A percentile compares a stretch with the other conserved stretches of the same genome.
Conservation (phyloP, 2,888 invertebrate species). For the Asteroscopus sphinx region DNA sequence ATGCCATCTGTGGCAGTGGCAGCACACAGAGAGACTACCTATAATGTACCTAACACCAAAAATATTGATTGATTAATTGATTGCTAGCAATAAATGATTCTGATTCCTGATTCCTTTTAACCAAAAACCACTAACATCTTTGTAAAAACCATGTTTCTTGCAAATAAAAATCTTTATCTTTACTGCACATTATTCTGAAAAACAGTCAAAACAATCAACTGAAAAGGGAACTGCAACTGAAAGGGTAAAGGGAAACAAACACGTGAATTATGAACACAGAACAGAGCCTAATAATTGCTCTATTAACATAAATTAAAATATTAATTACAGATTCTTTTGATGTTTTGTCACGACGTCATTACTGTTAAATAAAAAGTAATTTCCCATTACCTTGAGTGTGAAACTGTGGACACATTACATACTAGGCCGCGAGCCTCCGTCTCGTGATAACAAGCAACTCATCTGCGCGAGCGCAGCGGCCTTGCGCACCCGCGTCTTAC, state of each 20-base stretch:
- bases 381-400: constrained; percentile 49
- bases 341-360: constrained; percentile 26
- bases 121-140: too few relatives aligned
- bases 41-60: too few relatives aligned
- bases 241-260: background rate
- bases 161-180: too few relatives aligned
- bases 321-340: constrained; percentile 25
- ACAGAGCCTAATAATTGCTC: background rate
- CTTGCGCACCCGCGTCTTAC: constrained; percentile 75
- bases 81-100: too few relatives aligned
- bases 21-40: too few relatives aligned
- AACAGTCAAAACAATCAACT: too few relatives aligned
- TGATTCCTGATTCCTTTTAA: too few relatives aligned
- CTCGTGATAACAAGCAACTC: constrained; percentile 81
- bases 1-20: too few relatives aligned
- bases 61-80: too few relatives aligned
- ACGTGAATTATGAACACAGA: background rate
- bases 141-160: too few relatives aligned
- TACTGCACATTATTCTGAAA: too few relatives aligned
- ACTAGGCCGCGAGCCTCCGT: constrained; percentile 61
- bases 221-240: too few relatives aligned
- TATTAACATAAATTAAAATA: constrained; percentile 34
- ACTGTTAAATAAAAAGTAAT: constrained; percentile 47
- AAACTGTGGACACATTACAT: constrained; percentile 58
- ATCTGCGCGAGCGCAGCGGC: constrained; percentile 79